Percentiles rank a stretch among this genome's conserved stretches.
These are phyloP conservation scores for Fopius arisanus DNA, from an alignment of 1,140 invertebrate species.

Conservation along the genomic window DNA sequence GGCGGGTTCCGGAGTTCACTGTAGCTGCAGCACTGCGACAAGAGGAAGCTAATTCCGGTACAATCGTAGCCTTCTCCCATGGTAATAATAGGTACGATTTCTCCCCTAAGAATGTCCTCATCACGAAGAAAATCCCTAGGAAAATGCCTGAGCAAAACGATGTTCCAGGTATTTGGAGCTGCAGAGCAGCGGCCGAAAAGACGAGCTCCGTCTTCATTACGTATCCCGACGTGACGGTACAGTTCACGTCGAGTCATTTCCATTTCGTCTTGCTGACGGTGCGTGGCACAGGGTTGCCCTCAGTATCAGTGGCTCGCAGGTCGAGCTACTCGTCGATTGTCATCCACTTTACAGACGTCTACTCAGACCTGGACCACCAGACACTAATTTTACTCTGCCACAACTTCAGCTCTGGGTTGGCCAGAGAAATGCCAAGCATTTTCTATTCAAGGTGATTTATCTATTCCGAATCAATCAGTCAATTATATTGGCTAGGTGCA, in stretches of 20 bases:
- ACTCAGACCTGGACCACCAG: conserved; percentile 70
- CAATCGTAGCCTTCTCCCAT: conserved; percentile 82
- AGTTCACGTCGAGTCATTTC: conserved; percentile 85
- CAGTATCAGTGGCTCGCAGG: conserved; percentile 81
- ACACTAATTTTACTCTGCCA: conserved; percentile 77
- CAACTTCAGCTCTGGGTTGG: conserved; percentile 84
- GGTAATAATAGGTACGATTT: conserved; percentile 72
- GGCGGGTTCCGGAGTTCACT: conserved; percentile 80
- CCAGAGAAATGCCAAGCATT: conserved; percentile 85
- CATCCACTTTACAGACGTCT: conserved; percentile 81
- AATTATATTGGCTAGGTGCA: background rate
- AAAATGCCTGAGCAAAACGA: background rate
- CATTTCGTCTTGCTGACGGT: conserved; percentile 83
- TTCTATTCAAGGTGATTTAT: conserved; percentile 80
- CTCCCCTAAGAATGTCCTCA: background rate
- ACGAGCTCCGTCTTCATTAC: conserved; percentile 83
- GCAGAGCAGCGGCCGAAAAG: conserved; percentile 86
- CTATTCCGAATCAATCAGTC: background rate
- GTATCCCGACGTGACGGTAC: conserved; percentile 70
- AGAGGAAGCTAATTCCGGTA: conserved; percentile 82
- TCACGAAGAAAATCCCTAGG: background rate
- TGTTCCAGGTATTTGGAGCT: conserved; percentile 83
- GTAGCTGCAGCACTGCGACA: conserved; percentile 79
- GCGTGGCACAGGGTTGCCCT: conserved; percentile 87
- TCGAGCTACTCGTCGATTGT: conserved; percentile 86